Evolutionary conservation across 2,113 vertebrate genomes (phyloP).

Genomic region (Chlorodrepanis virens): DNA sequence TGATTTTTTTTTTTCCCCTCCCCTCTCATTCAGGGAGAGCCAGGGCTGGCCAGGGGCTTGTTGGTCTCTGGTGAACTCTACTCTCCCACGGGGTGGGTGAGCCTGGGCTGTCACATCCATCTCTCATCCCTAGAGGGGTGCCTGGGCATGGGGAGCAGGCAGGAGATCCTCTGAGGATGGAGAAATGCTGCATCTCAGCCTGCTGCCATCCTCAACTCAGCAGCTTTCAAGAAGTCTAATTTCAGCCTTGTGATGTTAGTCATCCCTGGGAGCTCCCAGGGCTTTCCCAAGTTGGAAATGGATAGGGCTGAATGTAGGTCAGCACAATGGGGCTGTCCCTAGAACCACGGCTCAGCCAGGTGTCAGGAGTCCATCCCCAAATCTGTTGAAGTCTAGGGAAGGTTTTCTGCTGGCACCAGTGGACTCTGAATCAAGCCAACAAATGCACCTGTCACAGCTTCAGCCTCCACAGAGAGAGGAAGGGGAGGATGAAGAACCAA

Average conservation of each 20-base stretch:
- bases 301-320: background rate
- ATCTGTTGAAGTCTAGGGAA: background rate
- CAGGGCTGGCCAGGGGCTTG: background rate
- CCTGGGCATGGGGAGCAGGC: background rate
- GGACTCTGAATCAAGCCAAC: background rate
- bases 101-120: background rate
- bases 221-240: background rate
- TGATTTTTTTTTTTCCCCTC: conserved; percentile 42
- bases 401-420: background rate
- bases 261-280: background rate
- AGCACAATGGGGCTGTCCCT: background rate
- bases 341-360: rapidly evolving
- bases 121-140: background rate
- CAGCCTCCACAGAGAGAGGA: background rate
- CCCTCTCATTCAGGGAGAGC: conserved; percentile 26
- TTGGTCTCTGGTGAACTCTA: background rate
- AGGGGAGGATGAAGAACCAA: background rate
- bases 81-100: background rate
- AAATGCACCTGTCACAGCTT: background rate
- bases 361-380: background rate
- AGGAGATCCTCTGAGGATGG: background rate
- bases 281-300: background rate
- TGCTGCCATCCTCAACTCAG: background rate
- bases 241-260: background rate
- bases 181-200: background rate